These are phyloP conservation scores for Rhaphigaster nebulosa DNA, from an alignment of 2,888 invertebrate species.

Conservation along the genomic window DNA sequence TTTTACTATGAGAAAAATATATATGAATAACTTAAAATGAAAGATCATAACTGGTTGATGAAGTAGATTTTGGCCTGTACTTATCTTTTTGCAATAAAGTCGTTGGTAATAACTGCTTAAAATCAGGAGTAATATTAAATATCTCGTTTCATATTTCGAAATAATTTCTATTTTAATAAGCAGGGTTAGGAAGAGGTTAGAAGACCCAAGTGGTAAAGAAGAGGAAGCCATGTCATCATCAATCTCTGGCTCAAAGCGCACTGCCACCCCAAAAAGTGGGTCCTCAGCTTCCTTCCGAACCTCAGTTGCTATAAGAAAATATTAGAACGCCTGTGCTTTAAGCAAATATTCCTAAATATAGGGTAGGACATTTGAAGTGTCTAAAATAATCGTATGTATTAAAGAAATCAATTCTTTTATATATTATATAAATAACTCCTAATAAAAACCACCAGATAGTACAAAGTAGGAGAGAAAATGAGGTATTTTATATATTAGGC, in stretches of 20 bases:
- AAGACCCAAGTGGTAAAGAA: not conserved
- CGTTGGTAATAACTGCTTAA: not conserved
- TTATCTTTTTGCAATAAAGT: not conserved
- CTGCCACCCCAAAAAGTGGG: not conserved
- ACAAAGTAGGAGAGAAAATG: no score
- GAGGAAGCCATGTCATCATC: slow-evolving; percentile 45
- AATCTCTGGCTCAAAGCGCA: slow-evolving; percentile 43
- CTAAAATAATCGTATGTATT: not conserved
- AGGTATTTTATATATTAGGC: no score
- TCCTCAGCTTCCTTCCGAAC: slow-evolving; percentile 31
- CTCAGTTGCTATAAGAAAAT: not conserved
- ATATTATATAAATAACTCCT: no score
- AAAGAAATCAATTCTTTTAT: no score
- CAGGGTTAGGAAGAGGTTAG: not conserved
- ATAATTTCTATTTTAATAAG: slow-evolving; percentile 11
- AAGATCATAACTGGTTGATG: no score
- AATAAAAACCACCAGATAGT: no score
- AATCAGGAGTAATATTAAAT: not conserved
- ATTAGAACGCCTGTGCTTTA: not conserved
- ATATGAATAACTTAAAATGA: no score
- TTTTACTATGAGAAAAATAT: no score
- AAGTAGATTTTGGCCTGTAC: no score
- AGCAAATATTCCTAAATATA: not conserved
- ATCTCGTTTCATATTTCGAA: not conserved
- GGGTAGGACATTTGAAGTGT: no score